These are phyloP conservation scores for Natrix natrix DNA, from an alignment of 2,797 vertebrate species.

Conservation along the genomic window DNA sequence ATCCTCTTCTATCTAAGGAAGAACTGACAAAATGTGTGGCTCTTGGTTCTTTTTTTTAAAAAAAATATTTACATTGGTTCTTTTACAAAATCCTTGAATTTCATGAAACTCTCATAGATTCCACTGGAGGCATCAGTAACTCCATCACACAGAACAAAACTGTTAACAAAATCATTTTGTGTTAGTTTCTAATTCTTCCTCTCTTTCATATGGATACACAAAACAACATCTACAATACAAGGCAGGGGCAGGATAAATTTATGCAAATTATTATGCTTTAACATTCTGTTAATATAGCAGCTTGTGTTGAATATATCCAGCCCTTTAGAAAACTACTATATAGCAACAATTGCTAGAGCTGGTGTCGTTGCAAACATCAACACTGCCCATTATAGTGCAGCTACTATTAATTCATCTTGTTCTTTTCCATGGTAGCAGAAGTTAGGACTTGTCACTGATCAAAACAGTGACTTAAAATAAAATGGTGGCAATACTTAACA, in stretches of 20 bases:
- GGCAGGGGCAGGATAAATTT: neutral
- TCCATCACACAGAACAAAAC: constrained; percentile 22
- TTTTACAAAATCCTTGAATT: neutral
- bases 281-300: neutral
- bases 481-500: neutral
- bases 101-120: neutral
- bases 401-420: neutral
- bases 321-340: neutral
- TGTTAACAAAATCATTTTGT: neutral
- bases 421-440: neutral
- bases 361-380: neutral
- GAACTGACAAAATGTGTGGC: neutral
- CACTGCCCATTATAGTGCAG: neutral
- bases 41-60: neutral
- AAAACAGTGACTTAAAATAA: neutral
- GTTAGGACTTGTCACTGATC: neutral
- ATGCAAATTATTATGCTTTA: neutral
- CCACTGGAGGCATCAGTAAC: constrained; percentile 15
- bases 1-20: neutral
- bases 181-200: neutral
- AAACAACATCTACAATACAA: neutral
- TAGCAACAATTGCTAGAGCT: neutral
- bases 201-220: neutral
- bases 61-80: neutral
- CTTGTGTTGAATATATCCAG: neutral